Evolutionary conservation across 2,888 invertebrate genomes (phyloP).

Genomic region (Elmis aenea): DNA sequence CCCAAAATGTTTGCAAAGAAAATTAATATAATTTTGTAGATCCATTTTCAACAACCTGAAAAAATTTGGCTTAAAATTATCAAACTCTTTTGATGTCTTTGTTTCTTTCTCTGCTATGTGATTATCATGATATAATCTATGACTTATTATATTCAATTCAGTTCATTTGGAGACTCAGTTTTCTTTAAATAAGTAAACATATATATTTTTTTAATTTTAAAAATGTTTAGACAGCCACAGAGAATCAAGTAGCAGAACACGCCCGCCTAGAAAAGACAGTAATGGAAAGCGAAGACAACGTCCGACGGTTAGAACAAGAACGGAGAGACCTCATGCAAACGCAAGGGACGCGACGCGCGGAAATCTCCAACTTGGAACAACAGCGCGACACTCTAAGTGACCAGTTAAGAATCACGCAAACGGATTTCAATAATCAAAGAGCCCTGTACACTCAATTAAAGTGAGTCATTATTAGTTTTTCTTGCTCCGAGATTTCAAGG

Average conservation of each 20-base stretch:
- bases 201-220: too few species aligned
- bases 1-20: too few species aligned
- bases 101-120: too few species aligned
- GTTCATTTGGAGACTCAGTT: too few species aligned
- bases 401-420: conserved; percentile 49
- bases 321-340: conserved; percentile 51
- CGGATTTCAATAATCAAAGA: conserved; percentile 52
- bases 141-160: too few species aligned
- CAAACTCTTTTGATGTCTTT: too few species aligned
- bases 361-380: conserved; percentile 52
- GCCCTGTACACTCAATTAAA: conserved; percentile 56
- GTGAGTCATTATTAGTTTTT: conserved; percentile 41
- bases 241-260: conserved; percentile 49
- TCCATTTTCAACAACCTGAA: too few species aligned
- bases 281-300: conserved; percentile 48
- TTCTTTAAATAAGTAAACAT: too few species aligned
- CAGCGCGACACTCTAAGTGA: conserved; percentile 51
- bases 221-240: conserved; percentile 39
- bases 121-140: too few species aligned
- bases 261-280: conserved; percentile 49
- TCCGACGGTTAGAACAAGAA: conserved; percentile 53
- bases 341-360: conserved; percentile 50
- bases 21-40: too few species aligned
- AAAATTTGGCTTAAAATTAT: too few species aligned
- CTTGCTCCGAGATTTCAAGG: background rate